A percentile compares a stretch with the other conserved stretches of the same genome.
Evolutionary conservation across 2,888 invertebrate species (phyloP).

Genomic region (Temnothorax ravouxi): DNA sequence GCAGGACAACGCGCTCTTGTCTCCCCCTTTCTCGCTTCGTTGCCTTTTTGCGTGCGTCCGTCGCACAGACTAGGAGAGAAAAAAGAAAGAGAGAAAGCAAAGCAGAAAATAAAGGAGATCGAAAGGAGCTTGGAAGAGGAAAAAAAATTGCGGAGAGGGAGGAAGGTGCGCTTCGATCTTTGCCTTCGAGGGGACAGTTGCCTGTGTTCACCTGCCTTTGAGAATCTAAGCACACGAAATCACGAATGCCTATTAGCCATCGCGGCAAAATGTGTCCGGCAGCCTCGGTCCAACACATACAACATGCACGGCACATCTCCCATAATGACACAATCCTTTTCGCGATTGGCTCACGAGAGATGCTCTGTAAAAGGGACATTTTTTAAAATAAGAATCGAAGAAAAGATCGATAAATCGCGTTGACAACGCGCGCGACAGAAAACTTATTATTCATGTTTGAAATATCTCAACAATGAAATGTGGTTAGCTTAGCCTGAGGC

Average conservation of each 20-base stretch:
- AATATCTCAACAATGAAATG: background rate
- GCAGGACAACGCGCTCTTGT: conserved; percentile 58
- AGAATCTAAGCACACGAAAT: conserved; percentile 82
- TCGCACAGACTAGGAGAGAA: conserved; percentile 7
- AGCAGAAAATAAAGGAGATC: conserved; percentile 17
- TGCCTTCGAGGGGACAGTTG: conserved; percentile 82
- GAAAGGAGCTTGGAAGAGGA: background rate
- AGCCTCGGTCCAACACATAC: conserved; percentile 17
- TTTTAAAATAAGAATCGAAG: background rate
- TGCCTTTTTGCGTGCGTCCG: conserved; percentile 42
- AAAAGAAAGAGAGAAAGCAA: background rate
- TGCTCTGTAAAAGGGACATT: background rate
- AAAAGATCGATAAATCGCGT: background rate
- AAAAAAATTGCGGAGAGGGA: conserved; percentile 38
- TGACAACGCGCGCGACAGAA: no score
- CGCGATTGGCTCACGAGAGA: conserved; percentile 31
- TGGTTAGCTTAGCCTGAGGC: background rate
- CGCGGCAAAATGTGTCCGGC: conserved; percentile 55
- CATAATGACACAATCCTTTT: conserved; percentile 40
- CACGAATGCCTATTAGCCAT: conserved; percentile 80
- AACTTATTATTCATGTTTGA: background rate
- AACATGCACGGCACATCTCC: conserved; percentile 20
- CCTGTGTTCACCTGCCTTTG: conserved; percentile 79
- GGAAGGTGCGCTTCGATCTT: conserved; percentile 66
- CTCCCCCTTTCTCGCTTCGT: conserved; percentile 58